These are phyloP conservation scores for Bos taurus DNA, from an alignment of 2,113 vertebrate species.

Conservation along the genomic window ARS-UCD2.0 NC_037328.1:18662501-18663000, in stretches of 20 bases:
- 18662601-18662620: not conserved
- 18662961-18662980: not conserved
- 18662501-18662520: not conserved
- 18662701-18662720: not conserved
- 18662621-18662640: not conserved
- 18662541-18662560: not conserved
- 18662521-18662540: not conserved
- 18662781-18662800: not conserved
- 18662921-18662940: not conserved
- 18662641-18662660: not conserved
- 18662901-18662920: fast-evolving
- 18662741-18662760: not conserved
- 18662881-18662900: not conserved
- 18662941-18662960: not conserved
- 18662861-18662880: not conserved
- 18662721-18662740: not conserved
- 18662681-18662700: not conserved
- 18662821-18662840: not conserved
- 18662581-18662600: not conserved
- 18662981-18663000: not conserved
- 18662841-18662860: not conserved
- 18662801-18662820: not conserved
- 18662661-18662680: not conserved
- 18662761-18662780: not conserved
- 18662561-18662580: not conserved